A percentile compares a stretch with the other conserved stretches of the same genome.
Conservation (phyloP, 2,888 invertebrate species). For the Ptychoptera contaminata region DNA sequence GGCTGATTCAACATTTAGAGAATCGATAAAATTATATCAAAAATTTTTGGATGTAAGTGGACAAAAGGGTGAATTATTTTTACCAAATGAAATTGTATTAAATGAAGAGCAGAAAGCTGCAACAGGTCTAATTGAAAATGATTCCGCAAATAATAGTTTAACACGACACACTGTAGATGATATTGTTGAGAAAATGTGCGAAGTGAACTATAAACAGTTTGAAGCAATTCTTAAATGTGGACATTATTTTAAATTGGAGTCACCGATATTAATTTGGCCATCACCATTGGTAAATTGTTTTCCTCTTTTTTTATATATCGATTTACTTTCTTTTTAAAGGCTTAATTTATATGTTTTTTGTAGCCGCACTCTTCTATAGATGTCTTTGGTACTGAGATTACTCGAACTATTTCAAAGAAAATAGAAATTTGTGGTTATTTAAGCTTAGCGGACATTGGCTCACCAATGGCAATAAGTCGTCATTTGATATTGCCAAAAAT, state of each 20-base stretch:
- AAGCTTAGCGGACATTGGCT: conserved; percentile 73
- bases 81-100: conserved; percentile 35
- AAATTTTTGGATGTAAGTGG: conserved; percentile 63
- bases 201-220: conserved; percentile 56
- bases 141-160: neutral
- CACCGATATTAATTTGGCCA: conserved; percentile 56
- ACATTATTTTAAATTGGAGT: conserved; percentile 41
- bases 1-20: conserved; percentile 39
- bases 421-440: conserved; percentile 80
- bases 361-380: conserved; percentile 19
- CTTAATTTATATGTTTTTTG: conserved; percentile 13
- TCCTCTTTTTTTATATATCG: conserved; percentile 8
- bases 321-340: too few relatives aligned
- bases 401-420: conserved; percentile 44
- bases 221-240: conserved; percentile 60
- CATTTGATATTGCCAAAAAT: conserved; percentile 73
- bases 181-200: conserved; percentile 50
- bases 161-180: conserved; percentile 21
- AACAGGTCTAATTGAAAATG: neutral
- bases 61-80: conserved; percentile 42
- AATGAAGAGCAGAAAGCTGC: conserved; percentile 5
- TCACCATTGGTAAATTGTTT: conserved; percentile 42
- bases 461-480: conserved; percentile 79
- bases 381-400: conserved; percentile 8
- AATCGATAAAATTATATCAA: conserved; percentile 40